These are phyloP conservation scores for Camponotus floridanus DNA, from an alignment of 1,140 invertebrate species.

Conservation along the genomic window DNA sequence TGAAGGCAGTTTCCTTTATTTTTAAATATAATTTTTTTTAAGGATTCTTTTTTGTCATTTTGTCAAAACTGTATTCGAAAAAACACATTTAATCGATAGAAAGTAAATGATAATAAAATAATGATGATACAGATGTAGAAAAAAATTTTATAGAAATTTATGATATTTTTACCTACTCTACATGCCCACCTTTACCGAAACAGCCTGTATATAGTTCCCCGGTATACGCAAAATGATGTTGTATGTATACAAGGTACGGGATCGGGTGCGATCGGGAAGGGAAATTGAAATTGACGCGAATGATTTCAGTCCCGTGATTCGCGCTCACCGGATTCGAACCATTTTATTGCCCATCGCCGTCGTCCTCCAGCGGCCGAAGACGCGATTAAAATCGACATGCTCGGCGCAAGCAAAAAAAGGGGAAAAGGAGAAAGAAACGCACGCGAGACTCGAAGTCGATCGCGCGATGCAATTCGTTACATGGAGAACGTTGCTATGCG, in stretches of 20 bases:
- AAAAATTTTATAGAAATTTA: too few relatives aligned
- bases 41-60: too few relatives aligned
- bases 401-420: neutral
- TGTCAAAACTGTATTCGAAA: too few relatives aligned
- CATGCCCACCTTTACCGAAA: too few relatives aligned
- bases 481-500: conserved; percentile 48
- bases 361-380: neutral
- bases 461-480: conserved; percentile 47
- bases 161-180: too few relatives aligned
- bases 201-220: neutral
- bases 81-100: too few relatives aligned
- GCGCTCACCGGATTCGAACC: neutral
- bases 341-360: neutral
- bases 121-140: too few relatives aligned
- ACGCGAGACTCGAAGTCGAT: conserved; percentile 33
- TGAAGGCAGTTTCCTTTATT: too few relatives aligned
- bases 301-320: conserved; percentile 38
- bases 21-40: too few relatives aligned
- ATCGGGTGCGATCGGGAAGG: conserved; percentile 22
- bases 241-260: conserved; percentile 8
- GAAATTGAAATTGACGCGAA: conserved; percentile 72
- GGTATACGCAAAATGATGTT: neutral
- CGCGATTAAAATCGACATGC: conserved; percentile 41
- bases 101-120: too few relatives aligned
- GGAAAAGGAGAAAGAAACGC: neutral